These are phyloP conservation scores for Rotaria magnacalcarata DNA, from an alignment of 2,888 invertebrate species.

Conservation along the genomic window DNA sequence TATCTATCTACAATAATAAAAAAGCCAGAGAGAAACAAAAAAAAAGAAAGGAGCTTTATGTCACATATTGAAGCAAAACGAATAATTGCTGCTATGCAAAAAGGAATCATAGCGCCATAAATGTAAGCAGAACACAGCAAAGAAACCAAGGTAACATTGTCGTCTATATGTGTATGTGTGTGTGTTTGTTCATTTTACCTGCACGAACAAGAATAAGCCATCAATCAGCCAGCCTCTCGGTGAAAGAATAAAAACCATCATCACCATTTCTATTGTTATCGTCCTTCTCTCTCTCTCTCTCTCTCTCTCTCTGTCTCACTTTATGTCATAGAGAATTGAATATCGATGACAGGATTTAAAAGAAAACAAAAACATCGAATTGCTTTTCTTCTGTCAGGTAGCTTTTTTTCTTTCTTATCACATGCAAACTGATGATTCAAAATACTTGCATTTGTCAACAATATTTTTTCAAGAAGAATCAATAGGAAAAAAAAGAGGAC, in stretches of 20 bases:
- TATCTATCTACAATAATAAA: not conserved
- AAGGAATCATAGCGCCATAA: not conserved
- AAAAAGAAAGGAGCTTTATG: not conserved
- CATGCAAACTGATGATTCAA: not conserved
- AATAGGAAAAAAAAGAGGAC: not conserved
- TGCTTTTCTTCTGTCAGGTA: not conserved
- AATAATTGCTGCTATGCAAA: not conserved
- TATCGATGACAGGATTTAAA: not conserved
- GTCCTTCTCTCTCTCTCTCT: not conserved
- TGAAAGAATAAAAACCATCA: not conserved
- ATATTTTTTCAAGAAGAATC: not conserved
- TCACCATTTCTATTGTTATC: not conserved
- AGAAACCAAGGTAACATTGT: constrained; percentile 16
- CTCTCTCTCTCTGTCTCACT: not conserved
- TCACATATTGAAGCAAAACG: not conserved
- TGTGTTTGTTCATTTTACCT: not conserved
- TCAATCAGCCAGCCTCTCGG: not conserved
- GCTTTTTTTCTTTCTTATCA: too few species aligned
- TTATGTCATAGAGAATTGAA: not conserved
- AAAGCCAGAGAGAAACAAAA: not conserved
- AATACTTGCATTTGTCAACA: not conserved
- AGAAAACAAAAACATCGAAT: not conserved
- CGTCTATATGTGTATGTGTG: not conserved
- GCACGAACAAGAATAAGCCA: too few species aligned
- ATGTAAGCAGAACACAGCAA: not conserved